These are phyloP conservation scores for Papilio helenus DNA, from an alignment of 1,140 invertebrate species.

Conservation along the genomic window DNA sequence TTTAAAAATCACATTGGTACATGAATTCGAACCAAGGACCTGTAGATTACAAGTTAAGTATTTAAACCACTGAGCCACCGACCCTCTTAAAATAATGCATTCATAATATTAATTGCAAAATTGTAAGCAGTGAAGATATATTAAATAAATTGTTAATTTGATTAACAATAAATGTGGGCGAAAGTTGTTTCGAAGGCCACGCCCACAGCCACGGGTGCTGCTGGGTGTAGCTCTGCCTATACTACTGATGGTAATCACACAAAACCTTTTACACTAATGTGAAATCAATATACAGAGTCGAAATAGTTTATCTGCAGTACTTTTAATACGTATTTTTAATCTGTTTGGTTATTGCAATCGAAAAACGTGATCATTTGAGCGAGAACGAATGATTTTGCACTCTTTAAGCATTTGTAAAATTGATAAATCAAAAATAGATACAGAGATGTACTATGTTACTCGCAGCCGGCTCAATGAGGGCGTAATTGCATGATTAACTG, in stretches of 20 bases:
- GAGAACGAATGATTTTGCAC: too few species aligned
- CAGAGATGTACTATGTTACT: constrained; percentile 12
- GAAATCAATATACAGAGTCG: background rate
- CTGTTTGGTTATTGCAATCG: too few species aligned
- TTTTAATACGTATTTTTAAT: too few species aligned
- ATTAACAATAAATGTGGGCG: constrained; percentile 20
- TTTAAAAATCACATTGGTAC: too few species aligned
- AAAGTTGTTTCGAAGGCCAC: constrained; percentile 17
- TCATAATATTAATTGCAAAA: background rate
- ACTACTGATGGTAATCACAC: background rate
- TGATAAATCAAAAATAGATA: background rate
- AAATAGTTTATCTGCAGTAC: background rate
- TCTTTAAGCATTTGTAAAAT: background rate
- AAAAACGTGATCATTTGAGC: too few species aligned
- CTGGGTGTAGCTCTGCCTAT: background rate
- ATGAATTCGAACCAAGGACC: too few species aligned
- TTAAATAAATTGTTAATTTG: constrained; percentile 8
- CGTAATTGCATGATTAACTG: constrained; percentile 31
- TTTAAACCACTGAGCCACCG: too few species aligned
- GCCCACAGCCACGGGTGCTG: background rate
- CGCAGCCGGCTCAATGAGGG: constrained; percentile 8
- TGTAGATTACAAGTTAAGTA: background rate
- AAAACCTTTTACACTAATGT: background rate
- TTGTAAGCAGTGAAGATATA: background rate
- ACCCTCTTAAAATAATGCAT: background rate